Evolutionary conservation across 2,797 vertebrate species (phyloP), one percentile per base, ranked within the genome.

Genomic region (Podargus strigoides): DNA sequence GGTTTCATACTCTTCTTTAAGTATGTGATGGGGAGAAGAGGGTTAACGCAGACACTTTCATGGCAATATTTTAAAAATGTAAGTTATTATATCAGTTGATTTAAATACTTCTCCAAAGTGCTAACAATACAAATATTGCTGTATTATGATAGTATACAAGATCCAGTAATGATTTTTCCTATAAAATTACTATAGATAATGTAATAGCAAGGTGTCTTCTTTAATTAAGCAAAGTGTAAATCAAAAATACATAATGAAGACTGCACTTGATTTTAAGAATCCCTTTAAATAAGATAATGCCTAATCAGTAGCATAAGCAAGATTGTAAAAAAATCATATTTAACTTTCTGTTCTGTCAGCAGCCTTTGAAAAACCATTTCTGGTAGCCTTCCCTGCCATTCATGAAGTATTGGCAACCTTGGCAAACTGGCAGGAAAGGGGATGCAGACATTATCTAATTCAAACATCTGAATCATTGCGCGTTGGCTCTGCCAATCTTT

Each of bases 371-470:
- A 94, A 85, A 93, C 9, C 4, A 3, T 56, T 91, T 83, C 69
- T 94, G 82, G 72, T 96, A 75, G n/a, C 42, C 47, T 90, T 93
- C 76, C 82, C 73, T 93, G 91, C 89, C 85, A 83, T 30, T 70
- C 75, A 34, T 10, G 46, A 32, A 74, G 20, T 26, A 74, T 72
- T 95, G 92, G 84, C 92, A 93, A 73, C 89, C 78, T 91, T 95
- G 93, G 95, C 66, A 95, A 94, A 91, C 87, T 91, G 91, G 89
- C 89, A 88, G 76, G 32, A 59, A 62, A 73, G 92, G 84, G 59
- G 42, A 72, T 34, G 47, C 42, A 93, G 55, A 68, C 89, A 73
- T 91, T 62, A 56, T 81, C 82, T 67, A 67, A 75, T 85, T 90
- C 87, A 72, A 92, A 90, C 0, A 0, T 69, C 82, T 94, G 94